Conservation (phyloP, 2,113 vertebrate genomes). For the Dascyllus trimaculatus region DNA sequence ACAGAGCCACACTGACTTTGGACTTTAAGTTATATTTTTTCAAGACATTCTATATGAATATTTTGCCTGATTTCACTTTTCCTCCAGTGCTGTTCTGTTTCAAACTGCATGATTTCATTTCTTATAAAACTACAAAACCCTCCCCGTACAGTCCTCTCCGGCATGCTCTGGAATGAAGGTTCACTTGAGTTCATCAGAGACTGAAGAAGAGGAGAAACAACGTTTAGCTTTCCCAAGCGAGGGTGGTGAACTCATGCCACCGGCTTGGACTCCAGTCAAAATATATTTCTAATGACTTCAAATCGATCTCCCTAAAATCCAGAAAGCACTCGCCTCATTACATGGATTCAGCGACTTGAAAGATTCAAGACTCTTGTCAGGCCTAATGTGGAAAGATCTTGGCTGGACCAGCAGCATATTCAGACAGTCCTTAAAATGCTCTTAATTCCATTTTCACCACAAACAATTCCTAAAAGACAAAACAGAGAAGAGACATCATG, state of each 20-base stretch:
- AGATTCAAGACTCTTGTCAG: neutral
- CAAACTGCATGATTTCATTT: neutral
- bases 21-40: no score
- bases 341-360: neutral
- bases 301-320: slow-evolving; percentile 4
- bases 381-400: no score
- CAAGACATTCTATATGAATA: no score
- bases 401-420: no score
- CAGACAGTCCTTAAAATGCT: no score
- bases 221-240: neutral
- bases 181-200: neutral
- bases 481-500: no score
- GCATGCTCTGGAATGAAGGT: neutral
- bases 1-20: no score
- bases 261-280: neutral
- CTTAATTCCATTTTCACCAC: no score
- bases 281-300: neutral
- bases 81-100: neutral
- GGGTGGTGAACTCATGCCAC: neutral
- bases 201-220: neutral
- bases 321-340: neutral
- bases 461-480: no score
- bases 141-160: no score
- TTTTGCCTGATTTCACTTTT: neutral
- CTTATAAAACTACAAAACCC: neutral